Conservation (phyloP, 2,113 vertebrate species). For the Rhipidura dahli region DNA sequence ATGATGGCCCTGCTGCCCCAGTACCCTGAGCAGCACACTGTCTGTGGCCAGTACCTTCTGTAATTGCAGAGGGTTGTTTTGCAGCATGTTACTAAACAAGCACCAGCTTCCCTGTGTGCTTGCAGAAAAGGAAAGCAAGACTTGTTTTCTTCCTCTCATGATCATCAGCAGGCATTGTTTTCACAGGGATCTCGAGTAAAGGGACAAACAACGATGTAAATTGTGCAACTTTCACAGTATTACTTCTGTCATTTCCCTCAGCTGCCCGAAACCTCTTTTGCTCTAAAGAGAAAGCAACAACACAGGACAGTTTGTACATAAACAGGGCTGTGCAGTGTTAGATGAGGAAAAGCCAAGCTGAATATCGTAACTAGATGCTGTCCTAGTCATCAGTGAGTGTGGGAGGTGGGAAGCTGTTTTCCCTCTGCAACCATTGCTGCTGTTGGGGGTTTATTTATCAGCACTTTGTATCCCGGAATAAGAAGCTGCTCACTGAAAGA, state of each 20-base stretch:
- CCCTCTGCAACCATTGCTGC: background rate
- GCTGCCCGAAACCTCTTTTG: background rate
- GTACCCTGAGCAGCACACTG: background rate
- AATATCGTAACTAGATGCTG: slow-evolving; percentile 25
- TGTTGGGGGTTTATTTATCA: slow-evolving; percentile 3
- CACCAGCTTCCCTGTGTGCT: background rate
- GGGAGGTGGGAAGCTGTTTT: background rate
- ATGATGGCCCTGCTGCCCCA: background rate
- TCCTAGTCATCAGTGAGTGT: background rate
- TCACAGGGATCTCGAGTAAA: slow-evolving; percentile 18
- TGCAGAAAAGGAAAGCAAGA: slow-evolving; percentile 20
- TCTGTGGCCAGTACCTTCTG: background rate
- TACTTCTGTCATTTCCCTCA: background rate
- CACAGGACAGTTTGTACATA: slow-evolving; percentile 40
- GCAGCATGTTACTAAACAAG: slow-evolving; percentile 2
- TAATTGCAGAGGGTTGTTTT: slow-evolving; percentile 12
- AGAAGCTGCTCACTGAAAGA: background rate
- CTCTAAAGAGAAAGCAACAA: slow-evolving; percentile 1
- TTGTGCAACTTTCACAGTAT: slow-evolving; percentile 53
- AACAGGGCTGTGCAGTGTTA: background rate
- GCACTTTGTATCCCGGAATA: background rate
- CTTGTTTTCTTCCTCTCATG: slow-evolving; percentile 30
- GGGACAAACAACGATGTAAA: slow-evolving; percentile 23
- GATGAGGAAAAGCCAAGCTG: background rate
- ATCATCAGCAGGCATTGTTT: slow-evolving; percentile 54